Base-by-base conservation (phyloP, 2,113 vertebrate species). In the Silurus glanis region DNA sequence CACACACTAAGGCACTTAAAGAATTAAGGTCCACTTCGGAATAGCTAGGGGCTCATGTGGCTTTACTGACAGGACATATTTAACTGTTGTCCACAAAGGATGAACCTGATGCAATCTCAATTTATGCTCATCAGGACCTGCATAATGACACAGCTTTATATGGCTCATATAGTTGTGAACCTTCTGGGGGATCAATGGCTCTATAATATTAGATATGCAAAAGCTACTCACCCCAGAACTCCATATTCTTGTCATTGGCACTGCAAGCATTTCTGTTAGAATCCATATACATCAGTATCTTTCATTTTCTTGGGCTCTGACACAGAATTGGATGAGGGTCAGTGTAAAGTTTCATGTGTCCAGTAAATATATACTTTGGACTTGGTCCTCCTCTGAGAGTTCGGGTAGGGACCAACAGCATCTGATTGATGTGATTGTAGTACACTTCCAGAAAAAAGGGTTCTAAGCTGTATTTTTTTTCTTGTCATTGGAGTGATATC, bases 331-430 rank as follows among this genome's bases (percentile, higher is more conserved):
- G 56, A 58, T 45, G n/a, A 21, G 19, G 56, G 16, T 45, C 78
- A 80, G 7, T 45, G 61, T 19, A 58, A 80, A 37, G 55, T 58
- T 80, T 80, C 74, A 80, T 59, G 56, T 61, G 56, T 59, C 78
- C 78, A 61, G 28, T 61, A 56, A 61, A 61, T 47, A 80, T 80
- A 80, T 80, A 80, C 78, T 61, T 45, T 61, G 78, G 56, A 61
- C 25, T 79, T 76, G 74, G 72, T 28, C 75, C 53, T 80, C 78
- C 78, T 28, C 17, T 45, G 56, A 13, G 19, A 61, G n/a, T 3
- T 61, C 12, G 55, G 28, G 78, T 12, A 45, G 12, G 9, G 56
- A 59, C 55, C 78, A 45, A 61, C 12, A 59, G 0, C 17, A 61
- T 37, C 28, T 80, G 28, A 80, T 61, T 25, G 56, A 45, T 78